phyloP scores from a whole-genome alignment of 2,113 vertebrate genomes.

The Baryphthengus martii region DNA sequence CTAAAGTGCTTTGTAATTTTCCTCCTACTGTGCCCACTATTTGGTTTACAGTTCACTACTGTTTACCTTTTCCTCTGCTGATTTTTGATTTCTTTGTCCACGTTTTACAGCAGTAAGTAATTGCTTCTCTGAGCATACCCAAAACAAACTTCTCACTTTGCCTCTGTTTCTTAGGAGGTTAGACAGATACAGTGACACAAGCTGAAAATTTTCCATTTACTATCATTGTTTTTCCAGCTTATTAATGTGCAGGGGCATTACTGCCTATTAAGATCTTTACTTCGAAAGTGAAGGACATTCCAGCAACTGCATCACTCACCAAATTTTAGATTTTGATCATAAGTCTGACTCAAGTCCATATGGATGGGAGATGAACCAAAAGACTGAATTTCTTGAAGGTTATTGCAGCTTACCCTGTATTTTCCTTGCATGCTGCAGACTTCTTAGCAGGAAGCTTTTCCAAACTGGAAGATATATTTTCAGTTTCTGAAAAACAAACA shows the following conservation, averaged over 20 bases:
- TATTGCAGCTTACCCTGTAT: not conserved
- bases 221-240: not conserved
- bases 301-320: not conserved
- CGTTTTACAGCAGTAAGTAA: not conserved
- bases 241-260: fast-evolving
- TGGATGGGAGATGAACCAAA: not conserved
- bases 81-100: not conserved
- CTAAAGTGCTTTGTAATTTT: not conserved
- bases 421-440: not conserved
- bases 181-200: not conserved
- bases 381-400: not conserved
- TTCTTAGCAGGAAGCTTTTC: not conserved
- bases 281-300: not conserved
- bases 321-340: not conserved
- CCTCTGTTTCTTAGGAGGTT: not conserved
- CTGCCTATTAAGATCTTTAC: not conserved
- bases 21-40: not conserved
- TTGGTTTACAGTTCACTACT: not conserved
- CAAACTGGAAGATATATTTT: not conserved
- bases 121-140: not conserved
- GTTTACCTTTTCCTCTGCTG: not conserved
- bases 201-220: not conserved
- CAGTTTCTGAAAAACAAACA: not conserved
- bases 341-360: not conserved
- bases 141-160: not conserved